phyloP scores from a whole-genome alignment of 2,113 vertebrate genomes.

The Hirundichthys speculiger region DNA sequence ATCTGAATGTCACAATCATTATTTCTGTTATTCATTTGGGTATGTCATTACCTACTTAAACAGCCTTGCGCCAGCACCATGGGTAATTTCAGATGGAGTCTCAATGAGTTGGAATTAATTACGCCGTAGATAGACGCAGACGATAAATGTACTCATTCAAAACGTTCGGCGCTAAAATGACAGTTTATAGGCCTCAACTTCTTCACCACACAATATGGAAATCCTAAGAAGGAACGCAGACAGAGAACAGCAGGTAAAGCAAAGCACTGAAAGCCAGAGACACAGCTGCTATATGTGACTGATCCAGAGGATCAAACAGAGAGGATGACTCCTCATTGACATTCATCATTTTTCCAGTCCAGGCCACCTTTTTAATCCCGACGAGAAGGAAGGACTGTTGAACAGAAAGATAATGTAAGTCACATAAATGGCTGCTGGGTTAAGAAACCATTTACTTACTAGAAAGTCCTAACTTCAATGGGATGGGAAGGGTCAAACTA shows the following conservation, averaged over 20 bases:
- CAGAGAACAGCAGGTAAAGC: background rate
- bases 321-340: slow-evolving; percentile 8
- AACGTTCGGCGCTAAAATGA: slow-evolving; percentile 30
- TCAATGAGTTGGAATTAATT: slow-evolving; percentile 61
- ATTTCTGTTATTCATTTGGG: slow-evolving; percentile 1
- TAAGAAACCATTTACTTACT: slow-evolving; percentile 42
- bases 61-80: slow-evolving; percentile 45
- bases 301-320: slow-evolving; percentile 11
- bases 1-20: too few relatives aligned
- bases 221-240: slow-evolving; percentile 8
- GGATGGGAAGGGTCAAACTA: slow-evolving; percentile 40
- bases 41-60: too few relatives aligned
- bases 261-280: slow-evolving; percentile 30
- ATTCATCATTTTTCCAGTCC: slow-evolving; percentile 19
- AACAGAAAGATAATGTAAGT: slow-evolving; percentile 11
- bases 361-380: slow-evolving; percentile 25
- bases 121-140: slow-evolving; percentile 24
- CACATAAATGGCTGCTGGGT: slow-evolving; percentile 18
- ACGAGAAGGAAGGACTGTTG: slow-evolving; percentile 6
- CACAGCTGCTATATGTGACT: slow-evolving; percentile 16
- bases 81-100: slow-evolving; percentile 43
- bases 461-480: slow-evolving; percentile 22
- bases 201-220: slow-evolving; percentile 26
- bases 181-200: slow-evolving; percentile 11
- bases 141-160: slow-evolving; percentile 41